Conservation (phyloP, 2,797 vertebrate species). For the Oceanodroma leucorhoa region DNA sequence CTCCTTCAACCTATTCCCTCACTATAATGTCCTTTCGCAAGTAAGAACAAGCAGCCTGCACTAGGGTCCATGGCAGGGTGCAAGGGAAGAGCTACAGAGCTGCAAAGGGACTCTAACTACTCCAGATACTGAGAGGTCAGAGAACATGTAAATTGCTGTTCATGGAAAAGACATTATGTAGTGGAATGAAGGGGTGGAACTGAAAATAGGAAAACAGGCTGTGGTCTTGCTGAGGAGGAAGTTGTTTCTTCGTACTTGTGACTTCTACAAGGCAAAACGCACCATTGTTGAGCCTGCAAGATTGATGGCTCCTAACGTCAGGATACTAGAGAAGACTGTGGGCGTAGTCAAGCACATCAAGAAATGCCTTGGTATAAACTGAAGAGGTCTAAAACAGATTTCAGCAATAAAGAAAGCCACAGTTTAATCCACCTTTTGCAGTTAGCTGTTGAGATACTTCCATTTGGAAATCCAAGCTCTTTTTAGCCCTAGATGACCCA, state of each 20-base stretch:
- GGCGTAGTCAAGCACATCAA: neutral
- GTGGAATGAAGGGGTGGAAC: neutral
- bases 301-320: neutral
- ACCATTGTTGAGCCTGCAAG: neutral
- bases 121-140: neutral
- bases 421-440: neutral
- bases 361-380: neutral
- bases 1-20: neutral
- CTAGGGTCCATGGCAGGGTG: neutral
- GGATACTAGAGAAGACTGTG: neutral
- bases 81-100: neutral
- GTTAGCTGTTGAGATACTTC: neutral
- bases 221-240: neutral
- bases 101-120: neutral
- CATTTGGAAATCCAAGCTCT: neutral
- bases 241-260: neutral
- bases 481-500: neutral
- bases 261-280: neutral
- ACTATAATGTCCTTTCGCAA: neutral
- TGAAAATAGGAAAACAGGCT: neutral
- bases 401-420: neutral
- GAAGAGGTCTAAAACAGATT: neutral
- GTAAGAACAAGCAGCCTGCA: neutral
- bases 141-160: neutral
- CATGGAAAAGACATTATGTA: neutral